These are phyloP conservation scores for Tiliacea citrago DNA, from an alignment of 2,888 invertebrate species.

Conservation along the genomic window DNA sequence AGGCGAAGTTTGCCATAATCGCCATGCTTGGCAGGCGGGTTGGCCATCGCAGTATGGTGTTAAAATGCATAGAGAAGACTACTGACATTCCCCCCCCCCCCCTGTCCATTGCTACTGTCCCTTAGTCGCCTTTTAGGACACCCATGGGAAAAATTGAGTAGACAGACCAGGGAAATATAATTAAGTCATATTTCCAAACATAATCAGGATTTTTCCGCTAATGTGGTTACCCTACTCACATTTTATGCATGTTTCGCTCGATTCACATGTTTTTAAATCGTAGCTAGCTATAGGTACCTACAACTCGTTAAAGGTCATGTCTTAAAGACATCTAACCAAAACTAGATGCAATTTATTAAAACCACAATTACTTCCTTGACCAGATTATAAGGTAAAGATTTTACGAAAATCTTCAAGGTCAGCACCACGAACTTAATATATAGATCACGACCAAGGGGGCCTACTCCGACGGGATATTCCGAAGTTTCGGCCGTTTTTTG, in stretches of 20 bases:
- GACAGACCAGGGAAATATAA: too few relatives aligned
- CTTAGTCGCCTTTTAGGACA: too few relatives aligned
- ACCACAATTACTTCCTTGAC: constrained; percentile 16
- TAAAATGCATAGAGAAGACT: too few relatives aligned
- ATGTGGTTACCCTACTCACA: constrained; percentile 18
- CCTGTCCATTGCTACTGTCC: too few relatives aligned
- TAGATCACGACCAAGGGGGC: too few relatives aligned
- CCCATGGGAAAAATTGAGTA: too few relatives aligned
- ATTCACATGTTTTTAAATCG: background rate
- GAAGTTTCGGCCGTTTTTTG: too few relatives aligned
- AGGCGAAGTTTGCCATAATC: too few relatives aligned
- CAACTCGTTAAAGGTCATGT: background rate
- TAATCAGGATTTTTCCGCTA: background rate
- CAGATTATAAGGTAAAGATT: background rate
- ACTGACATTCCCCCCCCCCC: too few relatives aligned
- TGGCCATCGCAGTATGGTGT: too few relatives aligned
- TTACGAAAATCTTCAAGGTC: background rate
- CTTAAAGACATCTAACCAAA: background rate
- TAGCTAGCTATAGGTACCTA: background rate
- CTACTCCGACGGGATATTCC: too few relatives aligned
- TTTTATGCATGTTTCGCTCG: constrained; percentile 6
- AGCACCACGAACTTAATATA: background rate
- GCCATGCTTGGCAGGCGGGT: too few relatives aligned
- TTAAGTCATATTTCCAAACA: background rate
- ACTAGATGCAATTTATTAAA: constrained; percentile 11